A percentile compares a stretch with the other conserved stretches of the same genome.
phyloP scores from a whole-genome alignment of 1,140 invertebrate genomes.

The Saccostrea echinata region DNA sequence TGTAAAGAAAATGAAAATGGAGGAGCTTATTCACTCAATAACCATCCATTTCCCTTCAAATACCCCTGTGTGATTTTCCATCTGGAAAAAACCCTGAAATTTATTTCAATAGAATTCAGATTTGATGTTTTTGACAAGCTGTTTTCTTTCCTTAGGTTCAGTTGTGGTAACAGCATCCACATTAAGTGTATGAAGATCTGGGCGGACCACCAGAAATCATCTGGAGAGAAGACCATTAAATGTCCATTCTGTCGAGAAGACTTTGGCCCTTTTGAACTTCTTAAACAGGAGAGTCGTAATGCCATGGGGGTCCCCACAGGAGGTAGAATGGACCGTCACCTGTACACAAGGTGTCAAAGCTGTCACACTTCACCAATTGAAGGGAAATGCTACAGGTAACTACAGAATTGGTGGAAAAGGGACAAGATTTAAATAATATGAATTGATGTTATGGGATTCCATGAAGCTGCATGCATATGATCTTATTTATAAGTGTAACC shows the following conservation, averaged over 20 bases:
- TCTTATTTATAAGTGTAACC: too few species aligned
- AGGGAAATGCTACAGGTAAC: slow-evolving; percentile 80
- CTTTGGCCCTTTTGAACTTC: slow-evolving; percentile 78
- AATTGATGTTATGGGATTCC: too few species aligned
- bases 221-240: slow-evolving; percentile 74
- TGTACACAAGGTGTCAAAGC: slow-evolving; percentile 71
- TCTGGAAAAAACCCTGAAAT: too few species aligned
- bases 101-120: too few species aligned
- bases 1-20: slow-evolving; percentile 40
- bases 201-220: slow-evolving; percentile 78
- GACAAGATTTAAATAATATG: too few species aligned
- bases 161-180: slow-evolving; percentile 80
- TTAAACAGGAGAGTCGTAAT: slow-evolving; percentile 77
- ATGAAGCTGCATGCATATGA: too few species aligned
- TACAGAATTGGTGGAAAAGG: neutral
- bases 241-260: slow-evolving; percentile 80
- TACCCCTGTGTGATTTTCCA: too few species aligned
- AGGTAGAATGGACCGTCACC: slow-evolving; percentile 72
- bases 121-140: neutral
- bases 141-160: slow-evolving; percentile 70
- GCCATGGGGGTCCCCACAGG: slow-evolving; percentile 60
- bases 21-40: too few species aligned
- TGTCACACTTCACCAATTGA: slow-evolving; percentile 76
- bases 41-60: too few species aligned
- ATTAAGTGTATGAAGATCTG: slow-evolving; percentile 81